Conservation (phyloP, 2,888 invertebrate species). For the Himalopsyche tibetana region DNA sequence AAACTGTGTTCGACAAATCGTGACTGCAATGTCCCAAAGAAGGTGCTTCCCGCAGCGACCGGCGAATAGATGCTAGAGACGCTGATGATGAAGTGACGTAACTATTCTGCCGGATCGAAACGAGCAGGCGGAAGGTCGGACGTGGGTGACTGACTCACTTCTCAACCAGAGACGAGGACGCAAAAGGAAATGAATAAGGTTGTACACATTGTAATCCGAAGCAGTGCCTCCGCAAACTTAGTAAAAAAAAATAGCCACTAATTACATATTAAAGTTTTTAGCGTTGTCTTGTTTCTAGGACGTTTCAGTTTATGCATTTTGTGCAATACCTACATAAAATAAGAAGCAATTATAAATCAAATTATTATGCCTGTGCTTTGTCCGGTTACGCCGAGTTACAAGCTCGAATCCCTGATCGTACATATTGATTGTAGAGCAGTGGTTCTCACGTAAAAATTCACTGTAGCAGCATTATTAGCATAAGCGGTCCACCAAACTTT, state of each 20-base stretch:
- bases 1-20: neutral
- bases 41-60: neutral
- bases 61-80: neutral
- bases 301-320: neutral
- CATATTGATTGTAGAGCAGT: too few relatives aligned
- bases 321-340: neutral
- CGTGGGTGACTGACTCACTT: slow-evolving; percentile 30
- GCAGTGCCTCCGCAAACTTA: neutral
- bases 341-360: neutral
- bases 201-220: neutral
- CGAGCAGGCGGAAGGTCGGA: slow-evolving; percentile 20
- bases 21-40: slow-evolving; percentile 2
- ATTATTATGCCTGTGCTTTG: too few relatives aligned
- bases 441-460: too few relatives aligned
- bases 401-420: too few relatives aligned
- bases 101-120: neutral
- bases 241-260: neutral
- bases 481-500: too few relatives aligned
- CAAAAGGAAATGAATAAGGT: slow-evolving; percentile 24
- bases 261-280: neutral
- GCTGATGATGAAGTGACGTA: neutral
- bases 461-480: too few relatives aligned
- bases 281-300: neutral
- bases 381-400: too few relatives aligned
- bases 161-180: neutral